Evolutionary conservation across 1,140 invertebrate genomes (phyloP), one percentile per base, ranked within the genome.

Genomic region (Drosophila nebulosa): DNA sequence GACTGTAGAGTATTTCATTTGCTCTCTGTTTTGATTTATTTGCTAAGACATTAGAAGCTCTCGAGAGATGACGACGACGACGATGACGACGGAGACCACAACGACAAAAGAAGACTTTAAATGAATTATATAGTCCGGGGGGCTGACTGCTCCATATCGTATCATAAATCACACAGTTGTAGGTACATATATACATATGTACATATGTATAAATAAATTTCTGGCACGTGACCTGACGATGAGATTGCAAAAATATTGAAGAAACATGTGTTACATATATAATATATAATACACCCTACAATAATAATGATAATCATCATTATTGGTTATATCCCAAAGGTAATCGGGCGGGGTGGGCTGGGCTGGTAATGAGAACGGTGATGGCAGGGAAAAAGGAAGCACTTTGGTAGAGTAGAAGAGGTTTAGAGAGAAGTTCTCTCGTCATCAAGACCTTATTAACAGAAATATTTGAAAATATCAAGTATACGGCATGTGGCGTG

Each of bases 131-230:
- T 57, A 46, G 67, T 46, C 22, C 61, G 57, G 35, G 57, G 50
- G 60, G 46, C 39, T 6, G 60, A 32, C 61, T 18, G 16, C 6
- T 14, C 35, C 3, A 10, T 21, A 21, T 46, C 39, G 46, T 46
- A 69, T 64, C 67, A 69, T 70, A 70, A 70, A 70, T 70, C 68
- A 70, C 35, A 64, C 55, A 65, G 64, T 70, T 64, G 39, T 53
- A 56, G 30, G 24, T 55, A 32, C 12, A 24, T 14, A 26, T 46
- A 5, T 42, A 27, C 16, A 26, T 46, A 18, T n/a, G n/a, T n/a
- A n/a, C 2, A 9, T 42, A 18, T 18, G 7, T 39, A 3, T 42
- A 21, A 12, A 36, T 35, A 14, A 46, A 46, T 57, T 50, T 59
- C 30, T 70, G 68, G 62, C 68, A 70, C 68, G 68, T 70, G 68